A percentile compares a stretch with the other conserved stretches of the same genome.
Evolutionary conservation across 2,113 vertebrate species (phyloP).

Genomic region (Phodopus roborovskii): DNA sequence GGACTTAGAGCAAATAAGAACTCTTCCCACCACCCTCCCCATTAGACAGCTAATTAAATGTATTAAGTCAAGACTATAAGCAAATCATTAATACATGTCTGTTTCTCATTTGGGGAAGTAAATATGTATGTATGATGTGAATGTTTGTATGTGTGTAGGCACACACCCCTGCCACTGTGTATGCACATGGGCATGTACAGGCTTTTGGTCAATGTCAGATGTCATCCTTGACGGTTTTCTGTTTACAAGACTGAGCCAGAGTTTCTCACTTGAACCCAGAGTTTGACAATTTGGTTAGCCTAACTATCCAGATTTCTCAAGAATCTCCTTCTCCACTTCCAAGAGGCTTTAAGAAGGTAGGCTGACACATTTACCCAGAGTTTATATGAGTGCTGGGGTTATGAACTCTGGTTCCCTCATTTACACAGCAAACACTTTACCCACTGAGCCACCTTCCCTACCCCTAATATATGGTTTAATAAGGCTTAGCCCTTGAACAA

Average conservation of each 20-base stretch:
- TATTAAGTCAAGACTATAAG: not conserved
- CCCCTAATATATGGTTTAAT: not conserved
- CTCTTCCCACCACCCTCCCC: not conserved
- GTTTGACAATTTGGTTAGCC: not conserved
- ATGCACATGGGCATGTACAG: not conserved
- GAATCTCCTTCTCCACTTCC: not conserved
- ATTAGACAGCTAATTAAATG: not conserved
- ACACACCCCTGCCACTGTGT: not conserved
- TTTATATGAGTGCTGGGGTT: not conserved
- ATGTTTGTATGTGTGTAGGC: not conserved
- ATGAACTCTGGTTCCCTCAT: not conserved
- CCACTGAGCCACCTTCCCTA: not conserved
- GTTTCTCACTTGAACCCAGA: not conserved
- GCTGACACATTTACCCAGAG: not conserved
- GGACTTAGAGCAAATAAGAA: not conserved
- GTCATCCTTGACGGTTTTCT: not conserved
- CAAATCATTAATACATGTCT: not conserved
- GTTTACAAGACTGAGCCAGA: too few species aligned
- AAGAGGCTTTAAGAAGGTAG: not conserved
- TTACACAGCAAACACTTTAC: not conserved
- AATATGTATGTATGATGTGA: not conserved
- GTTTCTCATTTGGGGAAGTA: not conserved
- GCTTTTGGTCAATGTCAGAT: not conserved
- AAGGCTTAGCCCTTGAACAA: slow-evolving; percentile 6
- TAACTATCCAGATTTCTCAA: not conserved